phyloP scores from a whole-genome alignment of 2,113 vertebrate genomes.

The Passer montanus region DNA sequence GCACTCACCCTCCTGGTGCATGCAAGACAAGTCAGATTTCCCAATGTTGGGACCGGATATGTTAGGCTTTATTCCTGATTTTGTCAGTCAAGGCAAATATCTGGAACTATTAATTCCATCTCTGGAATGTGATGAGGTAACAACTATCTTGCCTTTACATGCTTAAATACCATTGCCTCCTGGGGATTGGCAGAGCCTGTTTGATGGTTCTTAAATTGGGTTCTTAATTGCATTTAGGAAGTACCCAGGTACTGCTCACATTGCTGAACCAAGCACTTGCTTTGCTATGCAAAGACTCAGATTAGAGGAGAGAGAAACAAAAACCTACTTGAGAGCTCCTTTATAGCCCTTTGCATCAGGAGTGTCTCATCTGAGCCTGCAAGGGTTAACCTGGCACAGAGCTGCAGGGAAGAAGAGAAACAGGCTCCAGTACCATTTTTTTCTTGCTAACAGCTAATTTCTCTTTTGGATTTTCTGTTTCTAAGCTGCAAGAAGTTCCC shows the following conservation, averaged over 20 bases:
- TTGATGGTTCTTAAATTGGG: background rate
- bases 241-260: background rate
- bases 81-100: background rate
- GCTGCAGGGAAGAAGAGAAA: background rate
- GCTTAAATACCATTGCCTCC: background rate
- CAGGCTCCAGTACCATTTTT: background rate
- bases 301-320: background rate
- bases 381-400: constrained; percentile 7
- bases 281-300: background rate
- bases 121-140: background rate
- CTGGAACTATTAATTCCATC: background rate
- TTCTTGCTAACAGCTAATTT: background rate
- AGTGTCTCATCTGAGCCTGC: background rate
- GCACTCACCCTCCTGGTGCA: background rate
- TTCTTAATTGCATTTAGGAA: constrained; percentile 7
- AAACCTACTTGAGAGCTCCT: background rate
- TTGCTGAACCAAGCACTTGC: background rate
- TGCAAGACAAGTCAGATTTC: background rate
- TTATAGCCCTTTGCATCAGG: background rate
- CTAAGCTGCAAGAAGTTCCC: background rate
- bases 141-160: background rate
- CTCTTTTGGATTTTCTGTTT: background rate
- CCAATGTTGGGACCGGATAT: accelerated
- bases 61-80: background rate
- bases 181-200: background rate